Evolutionary conservation across 2,113 vertebrate species (phyloP), one percentile per base, ranked within the genome.

Genomic region (Microcebus griseorufus): DNA sequence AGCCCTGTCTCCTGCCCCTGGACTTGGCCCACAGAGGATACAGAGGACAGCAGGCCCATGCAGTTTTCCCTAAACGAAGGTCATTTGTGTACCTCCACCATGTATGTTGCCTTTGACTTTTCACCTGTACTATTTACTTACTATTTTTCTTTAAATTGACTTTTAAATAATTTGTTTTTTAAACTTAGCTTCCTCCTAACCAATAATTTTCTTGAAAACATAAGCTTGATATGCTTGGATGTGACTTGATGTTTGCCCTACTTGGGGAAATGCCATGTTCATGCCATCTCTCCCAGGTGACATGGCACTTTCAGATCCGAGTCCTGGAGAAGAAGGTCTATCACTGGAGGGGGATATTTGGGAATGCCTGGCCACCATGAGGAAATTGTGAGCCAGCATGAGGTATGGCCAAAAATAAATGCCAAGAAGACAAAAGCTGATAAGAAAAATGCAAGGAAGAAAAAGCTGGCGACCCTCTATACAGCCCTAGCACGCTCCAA

Each of bases 71-170:
- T 22, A 60, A 75, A 79, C 23, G 14, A 37, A 72, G 42, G 34
- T 72, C 83, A 42, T 16, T 6, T n/a, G 0, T 10, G 2, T 34
- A 3, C 12, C 16, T 3, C 48, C 18, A 2, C 0, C 2, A 0
- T 9, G 14, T 2, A 16, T 23, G 82, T 48, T 20, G 55, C 60
- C 22, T n/a, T 7, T 48, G 51, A 51, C 51, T 55, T 93, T 55
- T 70, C 51, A 70, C 51, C 73, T 17, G 32, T 29, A 48, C 22
- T 9, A 55, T 17, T 67, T 73, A 67, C 22, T 78, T 11, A 39
- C 22, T 7, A 48, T n/a, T 73, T 79, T 76, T 69, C 51, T 86
- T 65, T 48, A 53, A 92, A 39, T 12, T 8, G 11, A 62, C 55
- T 62, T 91, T 51, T 37, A 67, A 90, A 69, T 58, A 65, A 70